These are phyloP conservation scores for Eublepharis macularius DNA, from an alignment of 2,113 vertebrate species.

Conservation along the genomic window DNA sequence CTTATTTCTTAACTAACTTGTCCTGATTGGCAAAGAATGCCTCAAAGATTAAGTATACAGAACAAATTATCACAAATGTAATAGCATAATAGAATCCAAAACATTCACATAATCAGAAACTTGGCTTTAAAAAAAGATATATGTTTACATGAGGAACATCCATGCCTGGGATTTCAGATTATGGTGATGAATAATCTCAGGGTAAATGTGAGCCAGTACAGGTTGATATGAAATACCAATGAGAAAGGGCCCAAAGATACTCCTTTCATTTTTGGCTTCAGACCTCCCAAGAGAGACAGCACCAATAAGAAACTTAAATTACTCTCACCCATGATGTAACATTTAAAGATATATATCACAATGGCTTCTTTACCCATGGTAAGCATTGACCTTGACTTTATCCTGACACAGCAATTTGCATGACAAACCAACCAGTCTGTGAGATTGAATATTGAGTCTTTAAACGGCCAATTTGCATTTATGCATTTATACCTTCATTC, in stretches of 20 bases:
- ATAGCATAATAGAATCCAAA: background rate
- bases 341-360: background rate
- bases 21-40: background rate
- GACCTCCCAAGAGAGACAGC: too few species aligned
- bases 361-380: background rate
- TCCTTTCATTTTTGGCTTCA: too few species aligned
- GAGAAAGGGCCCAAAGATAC: too few species aligned
- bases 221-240: too few species aligned
- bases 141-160: background rate
- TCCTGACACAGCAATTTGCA: background rate
- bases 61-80: background rate
- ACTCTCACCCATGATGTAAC: background rate
- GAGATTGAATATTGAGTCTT: background rate
- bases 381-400: background rate
- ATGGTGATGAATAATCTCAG: background rate
- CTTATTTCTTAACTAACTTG: background rate
- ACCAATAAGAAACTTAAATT: too few species aligned
- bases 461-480: background rate
- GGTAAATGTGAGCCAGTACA: too few species aligned
- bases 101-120: background rate
- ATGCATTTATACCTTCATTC: background rate
- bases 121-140: background rate
- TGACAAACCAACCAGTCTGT: background rate
- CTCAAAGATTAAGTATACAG: background rate
- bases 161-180: background rate